phyloP scores from a whole-genome alignment of 1,140 invertebrate species.

The Zaprionus davidi region DNA sequence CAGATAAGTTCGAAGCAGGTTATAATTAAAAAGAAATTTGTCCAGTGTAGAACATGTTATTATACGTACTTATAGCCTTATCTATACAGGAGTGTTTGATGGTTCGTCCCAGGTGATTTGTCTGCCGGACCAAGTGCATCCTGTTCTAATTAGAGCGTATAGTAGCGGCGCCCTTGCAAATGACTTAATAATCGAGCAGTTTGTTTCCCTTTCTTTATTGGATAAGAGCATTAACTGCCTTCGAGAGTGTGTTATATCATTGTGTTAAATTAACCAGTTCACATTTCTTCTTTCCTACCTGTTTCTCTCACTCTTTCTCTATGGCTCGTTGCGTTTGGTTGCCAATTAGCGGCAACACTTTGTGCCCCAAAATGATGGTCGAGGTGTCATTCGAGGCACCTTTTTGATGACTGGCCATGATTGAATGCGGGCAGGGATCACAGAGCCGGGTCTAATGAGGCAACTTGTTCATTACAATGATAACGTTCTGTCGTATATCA shows the following conservation, averaged over 20 bases:
- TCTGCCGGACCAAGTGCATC: conserved; percentile 45
- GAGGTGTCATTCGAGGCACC: conserved; percentile 76
- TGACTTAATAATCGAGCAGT: conserved; percentile 61
- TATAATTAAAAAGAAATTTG: conserved; percentile 78
- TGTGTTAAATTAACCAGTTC: conserved; percentile 72
- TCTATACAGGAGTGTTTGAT: background rate
- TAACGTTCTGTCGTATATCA: conserved; percentile 38
- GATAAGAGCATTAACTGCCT: conserved; percentile 45
- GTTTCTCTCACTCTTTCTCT: conserved; percentile 8
- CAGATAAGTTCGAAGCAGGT: conserved; percentile 49
- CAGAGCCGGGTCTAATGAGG: conserved; percentile 27
- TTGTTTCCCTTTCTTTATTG: conserved; percentile 12
- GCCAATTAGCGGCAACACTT: conserved; percentile 56
- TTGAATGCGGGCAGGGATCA: conserved; percentile 23
- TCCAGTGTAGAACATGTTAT: conserved; percentile 7
- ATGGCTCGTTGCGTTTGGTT: conserved; percentile 22
- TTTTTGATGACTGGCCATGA: conserved; percentile 72
- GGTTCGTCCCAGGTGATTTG: conserved; percentile 25
- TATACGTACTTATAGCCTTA: background rate
- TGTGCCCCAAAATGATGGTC: conserved; percentile 15
- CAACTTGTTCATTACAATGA: conserved; percentile 8
- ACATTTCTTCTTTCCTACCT: conserved; percentile 25
- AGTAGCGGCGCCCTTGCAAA: conserved; percentile 33
- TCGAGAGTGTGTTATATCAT: conserved; percentile 61
- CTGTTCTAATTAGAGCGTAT: conserved; percentile 62